A percentile compares a stretch with the other conserved stretches of the same genome.
These are phyloP conservation scores for Myotis davidii DNA, from an alignment of 2,113 vertebrate species.

Conservation along the genomic window DNA sequence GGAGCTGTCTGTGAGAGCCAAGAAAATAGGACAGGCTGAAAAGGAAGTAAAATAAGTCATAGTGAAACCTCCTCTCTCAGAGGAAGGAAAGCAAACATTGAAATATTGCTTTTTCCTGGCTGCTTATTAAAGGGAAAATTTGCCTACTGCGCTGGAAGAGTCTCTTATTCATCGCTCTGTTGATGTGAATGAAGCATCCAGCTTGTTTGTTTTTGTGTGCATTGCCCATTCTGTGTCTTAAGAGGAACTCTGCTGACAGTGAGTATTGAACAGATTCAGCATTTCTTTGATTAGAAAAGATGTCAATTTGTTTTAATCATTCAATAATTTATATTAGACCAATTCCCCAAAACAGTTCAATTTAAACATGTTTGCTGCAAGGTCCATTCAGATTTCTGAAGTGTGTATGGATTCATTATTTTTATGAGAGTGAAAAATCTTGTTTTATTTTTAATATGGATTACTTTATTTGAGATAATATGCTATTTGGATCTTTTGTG, in stretches of 20 bases:
- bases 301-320: constrained; percentile 55
- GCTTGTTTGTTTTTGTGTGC: constrained; percentile 57
- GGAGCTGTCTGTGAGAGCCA: constrained; percentile 74
- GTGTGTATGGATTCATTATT: constrained; percentile 43
- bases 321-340: constrained; percentile 45
- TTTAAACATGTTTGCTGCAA: constrained; percentile 37
- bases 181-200: constrained; percentile 48
- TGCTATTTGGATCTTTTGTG: constrained; percentile 43
- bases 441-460: constrained; percentile 39
- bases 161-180: constrained; percentile 59
- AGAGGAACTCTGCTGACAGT: constrained; percentile 42
- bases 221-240: constrained; percentile 47
- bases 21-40: constrained; percentile 71
- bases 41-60: constrained; percentile 69
- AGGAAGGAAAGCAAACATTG: constrained; percentile 73
- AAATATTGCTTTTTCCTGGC: constrained; percentile 72
- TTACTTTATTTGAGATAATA: constrained; percentile 28
- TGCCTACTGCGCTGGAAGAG: constrained; percentile 71
- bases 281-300: constrained; percentile 55
- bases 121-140: constrained; percentile 74
- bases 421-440: background rate
- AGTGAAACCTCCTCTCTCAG: constrained; percentile 73
- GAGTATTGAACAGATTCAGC: constrained; percentile 37
- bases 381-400: constrained; percentile 20
- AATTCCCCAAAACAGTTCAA: background rate